Conservation (phyloP, 2,113 vertebrate genomes). For the Tupaia chinensis region DNA sequence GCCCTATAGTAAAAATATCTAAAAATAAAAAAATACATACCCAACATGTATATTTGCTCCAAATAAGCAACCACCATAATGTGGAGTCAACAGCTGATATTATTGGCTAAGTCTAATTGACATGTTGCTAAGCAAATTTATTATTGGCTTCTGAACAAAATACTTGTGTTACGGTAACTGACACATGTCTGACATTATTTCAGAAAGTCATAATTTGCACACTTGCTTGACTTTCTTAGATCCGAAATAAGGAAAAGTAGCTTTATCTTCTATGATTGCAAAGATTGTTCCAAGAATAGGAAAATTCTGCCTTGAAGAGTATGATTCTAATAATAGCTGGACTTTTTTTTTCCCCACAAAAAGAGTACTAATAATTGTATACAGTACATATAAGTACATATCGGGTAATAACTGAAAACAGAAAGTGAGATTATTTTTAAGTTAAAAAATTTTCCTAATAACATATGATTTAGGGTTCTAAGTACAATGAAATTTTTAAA, state of each 20-base stretch:
- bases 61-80: neutral
- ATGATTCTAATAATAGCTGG: neutral
- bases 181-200: neutral
- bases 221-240: neutral
- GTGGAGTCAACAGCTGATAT: neutral
- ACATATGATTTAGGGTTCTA: neutral
- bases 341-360: neutral
- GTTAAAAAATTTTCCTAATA: neutral
- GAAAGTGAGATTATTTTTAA: neutral
- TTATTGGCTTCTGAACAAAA: neutral
- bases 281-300: neutral
- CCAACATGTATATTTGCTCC: accelerated
- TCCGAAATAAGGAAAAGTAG: neutral
- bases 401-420: neutral
- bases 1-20: too few relatives aligned
- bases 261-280: neutral
- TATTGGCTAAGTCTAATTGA: neutral
- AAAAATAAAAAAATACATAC: too few relatives aligned
- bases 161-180: neutral
- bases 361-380: too few relatives aligned
- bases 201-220: neutral
- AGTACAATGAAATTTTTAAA: neutral
- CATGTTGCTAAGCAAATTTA: neutral
- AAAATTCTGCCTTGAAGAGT: neutral
- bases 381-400: neutral